Conservation (phyloP, 2,797 vertebrate species). For the Oophaga sylvatica region DNA sequence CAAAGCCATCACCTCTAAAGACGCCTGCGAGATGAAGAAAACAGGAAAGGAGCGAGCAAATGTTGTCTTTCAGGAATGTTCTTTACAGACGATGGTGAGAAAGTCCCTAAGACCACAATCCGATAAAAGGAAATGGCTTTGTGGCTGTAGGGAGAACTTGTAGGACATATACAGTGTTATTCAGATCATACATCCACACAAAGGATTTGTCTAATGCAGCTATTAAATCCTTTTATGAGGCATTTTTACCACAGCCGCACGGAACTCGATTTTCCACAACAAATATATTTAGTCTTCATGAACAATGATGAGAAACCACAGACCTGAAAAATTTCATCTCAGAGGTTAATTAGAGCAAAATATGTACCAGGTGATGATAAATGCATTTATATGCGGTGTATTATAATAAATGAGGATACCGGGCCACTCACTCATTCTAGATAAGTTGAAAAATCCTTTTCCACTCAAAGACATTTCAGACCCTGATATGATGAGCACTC, state of each 20-base stretch:
- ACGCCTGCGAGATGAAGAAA: background rate
- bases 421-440: background rate
- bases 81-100: background rate
- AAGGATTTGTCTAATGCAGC: conserved; percentile 21
- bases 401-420: background rate
- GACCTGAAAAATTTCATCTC: background rate
- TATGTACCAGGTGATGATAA: background rate
- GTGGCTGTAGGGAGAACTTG: background rate
- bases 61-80: conserved; percentile 20
- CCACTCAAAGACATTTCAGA: too few species aligned
- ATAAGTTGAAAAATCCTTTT: too few species aligned
- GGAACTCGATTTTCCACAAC: background rate
- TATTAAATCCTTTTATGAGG: conserved; percentile 4
- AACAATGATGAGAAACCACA: conserved; percentile 1
- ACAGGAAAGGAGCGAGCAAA: background rate
- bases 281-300: background rate
- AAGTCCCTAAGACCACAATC: conserved; percentile 1
- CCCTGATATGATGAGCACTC: too few species aligned
- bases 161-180: background rate
- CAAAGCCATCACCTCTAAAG: conserved; percentile 4
- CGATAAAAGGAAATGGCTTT: conserved; percentile 20
- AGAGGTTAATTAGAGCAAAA: background rate
- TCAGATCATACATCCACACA: conserved; percentile 6
- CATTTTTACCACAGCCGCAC: background rate
- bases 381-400: background rate